Base-by-base conservation (phyloP, 2,797 vertebrate species). In the Periophthalmus magnuspinnatus region DNA sequence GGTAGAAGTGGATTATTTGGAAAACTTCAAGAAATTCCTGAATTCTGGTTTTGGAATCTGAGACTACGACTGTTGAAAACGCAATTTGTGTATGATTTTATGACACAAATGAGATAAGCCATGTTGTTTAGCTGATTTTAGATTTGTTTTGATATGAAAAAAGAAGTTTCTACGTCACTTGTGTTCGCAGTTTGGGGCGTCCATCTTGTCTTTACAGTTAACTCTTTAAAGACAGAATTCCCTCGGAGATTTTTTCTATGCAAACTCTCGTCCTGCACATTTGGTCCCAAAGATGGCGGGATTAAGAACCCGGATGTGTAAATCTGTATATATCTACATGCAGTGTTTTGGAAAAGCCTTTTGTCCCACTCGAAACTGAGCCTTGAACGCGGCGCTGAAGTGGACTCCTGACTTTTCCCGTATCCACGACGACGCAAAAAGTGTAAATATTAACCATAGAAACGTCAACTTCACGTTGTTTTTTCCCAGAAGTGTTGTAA, bases 381-480 rank as follows among this genome's bases (percentile, higher is more conserved):
- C 63, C 73, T 24, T 0, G 52, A 67, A 77, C 0, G 41, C 70
- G 60, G 52, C 68, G n/a, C 22, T 69, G 14, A 75, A 82, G 64
- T 28, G 0, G 78, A 73, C 41, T 36, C 66, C n/a, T 34, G 24
- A 70, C 65, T 81, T 86, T 77, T 70, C 79, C 71, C 74, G 76
- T 55, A 60, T 50, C 74, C 67, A 84, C 75, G 76, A 64, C 68
- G 55, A 82, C 87, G 86, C 88, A 90, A 91, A 89, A 88, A 76
- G 67, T 91, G 85, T 89, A 87, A 76, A 89, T 90, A 86, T 45
- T 14, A 60, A 70, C 3, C 54, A 11, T 0, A 54, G 17, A 54
- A 77, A 78, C 77, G 45, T 71, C 58, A 14, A 19, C 9, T 5
- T 74, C 62, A 54, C 21, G n/a, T 5, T 22, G n/a, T n/a, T 55